These are phyloP conservation scores for Oopsacas minuta DNA, from an alignment of 37 sponge, comb jelly and placozoan species.

Conservation along the genomic window DNA sequence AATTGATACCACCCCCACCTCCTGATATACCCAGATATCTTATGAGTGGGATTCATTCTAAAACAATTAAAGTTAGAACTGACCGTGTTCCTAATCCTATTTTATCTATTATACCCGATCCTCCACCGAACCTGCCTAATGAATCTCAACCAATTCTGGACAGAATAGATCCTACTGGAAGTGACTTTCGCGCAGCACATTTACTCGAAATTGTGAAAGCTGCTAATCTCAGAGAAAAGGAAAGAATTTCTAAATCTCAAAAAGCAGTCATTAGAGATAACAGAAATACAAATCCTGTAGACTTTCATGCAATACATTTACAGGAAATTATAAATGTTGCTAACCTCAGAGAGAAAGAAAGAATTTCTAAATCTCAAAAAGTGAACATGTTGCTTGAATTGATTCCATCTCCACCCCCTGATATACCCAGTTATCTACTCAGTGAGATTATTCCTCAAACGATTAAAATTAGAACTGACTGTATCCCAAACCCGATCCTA, in stretches of 20 bases:
- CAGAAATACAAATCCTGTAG: not conserved
- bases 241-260: not conserved
- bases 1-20: not conserved
- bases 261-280: not conserved
- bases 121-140: not conserved
- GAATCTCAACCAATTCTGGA: not conserved
- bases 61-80: not conserved
- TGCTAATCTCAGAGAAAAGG: not conserved
- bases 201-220: not conserved
- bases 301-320: no score
- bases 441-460: not conserved
- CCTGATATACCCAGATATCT: not conserved
- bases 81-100: not conserved
- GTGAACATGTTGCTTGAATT: no score
- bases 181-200: no score
- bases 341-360: no score
- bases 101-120: not conserved
- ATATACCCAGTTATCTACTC: not conserved
- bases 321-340: not conserved
- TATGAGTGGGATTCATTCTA: not conserved
- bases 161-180: not conserved
- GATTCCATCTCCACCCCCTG: slow-evolving; percentile 6
- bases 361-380: no score
- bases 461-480: not conserved
- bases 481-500: not conserved